Evolutionary conservation across 2,888 invertebrate species (phyloP), one percentile per base, ranked within the genome.

Genomic region (Phengaris alcon): DNA sequence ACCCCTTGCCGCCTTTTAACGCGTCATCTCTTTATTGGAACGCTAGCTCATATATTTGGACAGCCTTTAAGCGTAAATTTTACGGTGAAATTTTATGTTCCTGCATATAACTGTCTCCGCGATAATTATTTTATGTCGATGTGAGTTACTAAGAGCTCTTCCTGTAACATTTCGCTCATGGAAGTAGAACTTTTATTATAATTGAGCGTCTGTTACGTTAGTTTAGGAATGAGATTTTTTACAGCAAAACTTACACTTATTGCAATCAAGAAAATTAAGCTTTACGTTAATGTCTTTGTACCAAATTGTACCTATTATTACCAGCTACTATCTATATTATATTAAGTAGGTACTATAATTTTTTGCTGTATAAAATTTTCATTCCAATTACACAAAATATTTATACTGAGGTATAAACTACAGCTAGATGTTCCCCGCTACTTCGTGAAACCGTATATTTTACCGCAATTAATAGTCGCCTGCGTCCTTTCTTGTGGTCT

Each of bases 1-100:
- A 75, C 69, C 75, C 75, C 75, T 76, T 59, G 74, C 69, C 79
- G 77, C 76, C 78, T 78, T 75, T 75, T 52, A 74, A 68, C 75
- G 70, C 69, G 51, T 74, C 74, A 74, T 52, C 74, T 74, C 74
- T 74, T 74, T 74, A 64, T 69, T 48, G 48, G 70, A 48, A 6
- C 70, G 8, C 46, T 15, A 15, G 52, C 52, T 64, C 64, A 44
- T 64, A 44, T 64, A 64, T 64, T 64, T 44, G 6, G 64, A 64
- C 64, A 44, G 64, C 6, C 64, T 64, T 64, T 44, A 64, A 64
- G 64, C 64, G 35, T 35, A 44, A 44, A 44, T 64, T 64, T 64
- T 64, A 64, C 64, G 64, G 35, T 13, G 13, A 64, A 64, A 64
- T 64, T 64, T 64, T 64, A 64, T 44, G 35, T 44, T 44, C 64